These are phyloP conservation scores for Caenorhabditis macrosperma DNA, from an alignment of 2,888 invertebrate genomes.

Conservation along the genomic window DNA sequence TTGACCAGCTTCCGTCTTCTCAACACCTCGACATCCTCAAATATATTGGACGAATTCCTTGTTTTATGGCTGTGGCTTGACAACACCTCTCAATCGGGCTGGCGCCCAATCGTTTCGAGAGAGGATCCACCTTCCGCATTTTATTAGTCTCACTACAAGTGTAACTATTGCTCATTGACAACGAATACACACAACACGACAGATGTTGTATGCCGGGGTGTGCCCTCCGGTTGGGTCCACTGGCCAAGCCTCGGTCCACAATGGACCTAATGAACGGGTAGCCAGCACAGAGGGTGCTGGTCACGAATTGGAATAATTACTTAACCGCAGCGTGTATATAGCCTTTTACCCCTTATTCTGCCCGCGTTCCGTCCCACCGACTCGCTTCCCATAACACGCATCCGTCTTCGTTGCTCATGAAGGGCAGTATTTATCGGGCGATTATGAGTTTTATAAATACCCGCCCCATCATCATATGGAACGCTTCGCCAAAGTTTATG, in stretches of 20 bases:
- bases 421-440: constrained; percentile 35
- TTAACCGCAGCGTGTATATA: constrained; percentile 42
- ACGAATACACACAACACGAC: constrained; percentile 57
- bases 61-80: constrained; percentile 30
- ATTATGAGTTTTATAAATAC: constrained; percentile 28
- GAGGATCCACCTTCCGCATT: constrained; percentile 27
- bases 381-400: constrained; percentile 15
- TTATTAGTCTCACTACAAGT: constrained; percentile 53
- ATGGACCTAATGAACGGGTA: constrained; percentile 55
- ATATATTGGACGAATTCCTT: constrained; percentile 24
- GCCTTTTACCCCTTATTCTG: constrained; percentile 18
- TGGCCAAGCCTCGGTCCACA: constrained; percentile 37
- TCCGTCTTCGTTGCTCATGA: constrained; percentile 49
- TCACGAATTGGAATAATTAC: constrained; percentile 59
- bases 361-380: constrained; percentile 17
- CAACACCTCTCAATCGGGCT: background rate
- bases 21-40: constrained; percentile 17
- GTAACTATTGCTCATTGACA: constrained; percentile 58
- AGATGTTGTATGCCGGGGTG: constrained; percentile 54
- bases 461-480: background rate
- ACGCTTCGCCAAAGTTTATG: background rate
- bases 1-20: constrained; percentile 31
- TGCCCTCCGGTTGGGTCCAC: constrained; percentile 12
- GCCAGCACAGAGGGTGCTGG: constrained; percentile 20
- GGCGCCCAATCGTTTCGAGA: background rate